Base-by-base conservation (phyloP, 2,888 invertebrate species). In the Conistra vaccinii region DNA sequence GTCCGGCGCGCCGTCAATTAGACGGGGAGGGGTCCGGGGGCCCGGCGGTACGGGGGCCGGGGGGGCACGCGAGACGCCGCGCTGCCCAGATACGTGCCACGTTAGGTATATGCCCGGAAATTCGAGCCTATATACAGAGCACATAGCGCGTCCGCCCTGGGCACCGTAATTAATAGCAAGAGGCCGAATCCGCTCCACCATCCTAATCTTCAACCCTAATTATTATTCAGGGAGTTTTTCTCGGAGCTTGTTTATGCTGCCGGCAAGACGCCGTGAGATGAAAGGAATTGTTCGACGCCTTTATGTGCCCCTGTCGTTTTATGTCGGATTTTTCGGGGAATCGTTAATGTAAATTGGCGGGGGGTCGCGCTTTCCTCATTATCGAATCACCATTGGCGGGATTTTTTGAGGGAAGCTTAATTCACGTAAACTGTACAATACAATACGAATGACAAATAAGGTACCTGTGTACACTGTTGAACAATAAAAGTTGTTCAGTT, bases 1-100 rank as follows among this genome's bases (percentile, higher is more conserved):
- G 94, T 92, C 93, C 93, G 94, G 95, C 92, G 90, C 91, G 92
- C 93, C 96, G 96, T 95, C 96, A 96, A 95, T 95, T 95, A 96
- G 95, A 93, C 91, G 92, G 91, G 93, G 92, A 89, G 87, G 90
- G 89, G 85, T 70, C 86, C 91, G 90, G 87, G 85, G 86, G 81
- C 89, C 32, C n/a, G 20, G 51, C n/a, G 58, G 55, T 48, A 57
- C 39, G 32, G 88, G 88, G 88, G 83, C 81, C 75, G 60, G 76
- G 88, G 80, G 85, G 91, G 89, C 88, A 87, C 93, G 93, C 92
- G 89, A 88, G 88, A 84, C 84, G 86, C 88, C 87, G 86, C 83
- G 85, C 82, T 87, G 86, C 87, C 89, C 90, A 83, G 82, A 83
- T 83, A 83, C 89, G 91, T 90, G 90, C 89, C 87, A 88, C 90